Conservation (phyloP, 1,140 invertebrate genomes). For the Heterodera carotae region DNA sequence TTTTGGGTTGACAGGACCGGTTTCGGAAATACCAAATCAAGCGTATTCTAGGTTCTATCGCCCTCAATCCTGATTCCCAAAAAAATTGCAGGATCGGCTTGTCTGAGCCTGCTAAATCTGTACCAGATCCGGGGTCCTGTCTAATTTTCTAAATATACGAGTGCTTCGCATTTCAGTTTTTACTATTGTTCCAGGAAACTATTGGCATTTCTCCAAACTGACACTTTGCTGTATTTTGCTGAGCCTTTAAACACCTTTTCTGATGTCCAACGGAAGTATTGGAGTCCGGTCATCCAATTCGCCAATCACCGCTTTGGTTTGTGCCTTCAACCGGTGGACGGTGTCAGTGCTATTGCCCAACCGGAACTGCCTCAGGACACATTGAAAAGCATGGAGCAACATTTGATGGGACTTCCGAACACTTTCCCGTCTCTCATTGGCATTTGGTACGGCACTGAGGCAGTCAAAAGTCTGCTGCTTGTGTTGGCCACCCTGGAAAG, state of each 20-base stretch:
- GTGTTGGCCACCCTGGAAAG: constrained; percentile 79
- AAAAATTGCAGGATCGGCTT: background rate
- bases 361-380: constrained; percentile 33
- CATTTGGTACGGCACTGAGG: constrained; percentile 81
- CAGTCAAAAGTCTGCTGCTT: constrained; percentile 86
- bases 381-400: constrained; percentile 28
- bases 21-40: no score
- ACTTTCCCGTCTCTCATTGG: constrained; percentile 71
- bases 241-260: constrained; percentile 74
- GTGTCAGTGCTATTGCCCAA: constrained; percentile 67
- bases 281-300: constrained; percentile 86
- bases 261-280: constrained; percentile 77
- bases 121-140: no score
- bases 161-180: no score
- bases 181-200: constrained; percentile 69
- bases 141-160: no score
- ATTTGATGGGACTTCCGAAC: constrained; percentile 24
- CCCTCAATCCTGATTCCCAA: no score
- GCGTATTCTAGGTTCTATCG: no score
- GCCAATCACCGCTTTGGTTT: constrained; percentile 73
- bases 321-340: constrained; percentile 67
- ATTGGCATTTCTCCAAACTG: constrained; percentile 81
- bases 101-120: no score
- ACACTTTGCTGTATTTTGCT: constrained; percentile 79
- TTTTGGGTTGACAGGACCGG: no score